Base-by-base conservation (phyloP, 2,113 vertebrate species). In the Xenotilapia caudafasciata region DNA sequence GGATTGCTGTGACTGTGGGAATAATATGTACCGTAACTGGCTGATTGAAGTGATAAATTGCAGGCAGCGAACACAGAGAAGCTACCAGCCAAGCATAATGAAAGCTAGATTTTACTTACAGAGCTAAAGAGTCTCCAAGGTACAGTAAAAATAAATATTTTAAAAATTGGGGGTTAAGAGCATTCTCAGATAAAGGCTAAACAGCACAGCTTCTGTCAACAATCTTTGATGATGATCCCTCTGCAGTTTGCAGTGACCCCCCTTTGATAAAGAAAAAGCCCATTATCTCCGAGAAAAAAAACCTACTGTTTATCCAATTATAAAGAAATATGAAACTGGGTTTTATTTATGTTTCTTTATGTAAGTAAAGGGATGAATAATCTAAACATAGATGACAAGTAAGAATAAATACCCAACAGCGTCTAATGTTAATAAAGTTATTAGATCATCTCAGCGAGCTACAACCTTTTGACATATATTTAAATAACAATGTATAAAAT, bases 41-140 rank as follows among this genome's bases (percentile, higher is more conserved):
- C 68, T 86, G 91, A 90, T 86, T 89, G 90, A 82, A 84, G 84
- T 70, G 79, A 91, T 92, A 60, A 90, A 94, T 93, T 80, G 83
- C 38, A 49, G 23, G 35, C 49, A 62, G 49, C 9, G 10, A 85
- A 70, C 56, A 73, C 9, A 33, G 23, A 82, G 49, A 68, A 89
- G 70, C 56, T 35, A 80, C 28, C 55, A 86, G 80, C 45, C 51
- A 23, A 77, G 77, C 56, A 82, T 79, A 79, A 79, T 58, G 56
- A 82, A 79, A 86, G 82, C 83, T 88, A 68, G 85, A 86, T 56
- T 87, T 83, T 85, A 83, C 58, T 89, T 87, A 70, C 38, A 45
- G 55, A 77, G 15, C 86, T 28, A 47, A 51, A 65, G 86, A 83
- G 73, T 89, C 38, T 84, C 54, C 3, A 13, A 58, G 45, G 60